Evolutionary conservation across 2,797 vertebrate species (phyloP), one percentile per base, ranked within the genome.

Genomic region (Gymnothorax reevesii): DNA sequence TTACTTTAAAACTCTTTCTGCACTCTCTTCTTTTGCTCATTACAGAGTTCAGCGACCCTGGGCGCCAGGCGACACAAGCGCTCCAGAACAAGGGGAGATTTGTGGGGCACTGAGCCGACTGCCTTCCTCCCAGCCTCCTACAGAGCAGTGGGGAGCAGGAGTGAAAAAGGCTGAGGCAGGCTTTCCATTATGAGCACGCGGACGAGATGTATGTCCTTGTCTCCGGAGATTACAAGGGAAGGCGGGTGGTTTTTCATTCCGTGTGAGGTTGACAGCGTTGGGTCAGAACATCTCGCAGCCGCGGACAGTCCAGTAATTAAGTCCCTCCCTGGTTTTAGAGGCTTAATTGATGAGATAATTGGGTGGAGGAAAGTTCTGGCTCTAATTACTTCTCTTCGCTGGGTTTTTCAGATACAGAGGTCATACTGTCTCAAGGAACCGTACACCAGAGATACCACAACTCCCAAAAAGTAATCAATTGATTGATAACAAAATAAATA

Each of bases 311-410:
- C 57, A 85, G 90, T 94, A 94, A 95, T 95, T 93, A 94, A 93
- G 90, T 92, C 88, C 90, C 94, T 88, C 88, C 91, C 22, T 90
- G 88, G 91, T 93, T 90, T 91, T 90, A 92, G 90, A 91, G 93
- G 93, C 88, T 87, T 93, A 94, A 95, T 94, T 95, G 94, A 96
- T 95, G 91, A 92, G 90, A 95, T 95, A 95, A 95, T 95, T 94
- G 93, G 88, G 85, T 92, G 89, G 87, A 92, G 88, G 92, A 92
- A 88, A 87, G 91, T 91, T 94, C 91, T 92, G 91, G 88, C 88
- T 89, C 91, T 94, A 95, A 95, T 95, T 95, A 93, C 89, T 89
- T 87, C 69, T 90, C 33, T 89, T 87, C 55, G 86, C 88, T 91
- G 87, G 88, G 83, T 85, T 93, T 92, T 62, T 91, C 87, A 88